Base-by-base conservation (phyloP, 1,140 invertebrate species). In the Aphidius ervi region DNA sequence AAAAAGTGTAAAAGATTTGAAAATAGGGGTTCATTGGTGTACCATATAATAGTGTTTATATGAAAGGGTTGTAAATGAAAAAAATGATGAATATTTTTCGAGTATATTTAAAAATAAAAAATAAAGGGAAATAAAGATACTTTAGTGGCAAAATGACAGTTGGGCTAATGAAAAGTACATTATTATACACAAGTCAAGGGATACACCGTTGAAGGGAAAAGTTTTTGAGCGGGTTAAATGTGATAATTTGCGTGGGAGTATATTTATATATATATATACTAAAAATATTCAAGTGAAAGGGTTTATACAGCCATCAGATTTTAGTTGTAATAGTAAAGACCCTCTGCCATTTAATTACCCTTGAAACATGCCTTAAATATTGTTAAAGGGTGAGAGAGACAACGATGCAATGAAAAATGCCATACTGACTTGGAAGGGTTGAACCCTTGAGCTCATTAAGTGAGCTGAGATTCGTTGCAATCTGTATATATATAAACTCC, bases 321-420 rank as follows among this genome's bases (percentile, higher is more conserved):
- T 3, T 16, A 16, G 46, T 46, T 31, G 23, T 31, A 31, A 31
- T 31, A 31, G 23, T 31, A 31, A 16, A 16, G 20, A 63, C 62
- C 65, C 62, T 66, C 60, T 62, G 57, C 57, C 60, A 64, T 66
- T 66, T 66, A 66, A 66, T 66, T 66, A 66, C 57, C 48, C 62
- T 64, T 66, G 62, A 66, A 66, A 66, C 65, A 66, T 66, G 59
- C 63, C 62, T 66, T 66, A 66, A 66, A 66, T 66, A 66, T 66
- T 62, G 57, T 62, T 53, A 49, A 48, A 65, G 64, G 64, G 64
- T 63, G 45, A 46, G 61, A 50, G 64, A 55, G 60, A 53, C 45
- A 56, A 57, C 61, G 57, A 62, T 65, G 57, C 23, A 31, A 31
- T 31, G 23, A 31, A 59, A 59, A 62, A 42, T 50, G 20, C 50